Evolutionary conservation across 2,888 invertebrate species (phyloP).

Genomic region (Acanthosepion pharaonis): DNA sequence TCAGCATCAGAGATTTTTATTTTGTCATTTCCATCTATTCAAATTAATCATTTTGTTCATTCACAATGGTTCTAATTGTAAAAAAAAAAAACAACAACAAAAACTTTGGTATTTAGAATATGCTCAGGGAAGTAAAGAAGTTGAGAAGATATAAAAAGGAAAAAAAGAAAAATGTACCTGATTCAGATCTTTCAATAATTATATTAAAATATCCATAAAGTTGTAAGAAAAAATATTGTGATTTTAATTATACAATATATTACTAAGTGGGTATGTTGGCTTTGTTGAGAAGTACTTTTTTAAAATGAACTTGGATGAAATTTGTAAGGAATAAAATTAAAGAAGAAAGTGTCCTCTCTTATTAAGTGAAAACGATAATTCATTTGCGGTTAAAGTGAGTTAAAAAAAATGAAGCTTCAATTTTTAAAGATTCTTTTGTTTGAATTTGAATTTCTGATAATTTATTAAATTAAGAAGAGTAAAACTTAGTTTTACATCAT

Average conservation of each 20-base stretch:
- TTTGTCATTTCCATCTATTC: not conserved
- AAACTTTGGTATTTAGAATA: not conserved
- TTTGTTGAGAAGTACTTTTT: not conserved
- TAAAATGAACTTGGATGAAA: not conserved
- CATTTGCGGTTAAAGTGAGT: not conserved
- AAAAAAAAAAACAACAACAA: not conserved
- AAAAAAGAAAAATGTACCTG: too few relatives aligned
- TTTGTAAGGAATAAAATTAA: not conserved
- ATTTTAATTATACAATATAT: not conserved
- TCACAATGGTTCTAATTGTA: conserved; percentile 9
- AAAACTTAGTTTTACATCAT: too few relatives aligned
- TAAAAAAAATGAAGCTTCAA: too few relatives aligned
- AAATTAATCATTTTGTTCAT: conserved; percentile 6
- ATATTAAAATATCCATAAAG: not conserved
- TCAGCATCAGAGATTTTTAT: not conserved
- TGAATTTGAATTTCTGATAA: too few relatives aligned
- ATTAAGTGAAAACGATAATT: not conserved
- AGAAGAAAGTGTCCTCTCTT: not conserved
- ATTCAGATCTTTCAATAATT: not conserved
- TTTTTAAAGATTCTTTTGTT: too few relatives aligned
- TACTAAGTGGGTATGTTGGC: not conserved
- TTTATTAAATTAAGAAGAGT: too few relatives aligned
- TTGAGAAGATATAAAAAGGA: not conserved
- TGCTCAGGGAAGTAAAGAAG: not conserved
- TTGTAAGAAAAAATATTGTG: not conserved